Evolutionary conservation across 2,797 vertebrate species (phyloP).

Genomic region (Cynodonichthys magdalenae): DNA sequence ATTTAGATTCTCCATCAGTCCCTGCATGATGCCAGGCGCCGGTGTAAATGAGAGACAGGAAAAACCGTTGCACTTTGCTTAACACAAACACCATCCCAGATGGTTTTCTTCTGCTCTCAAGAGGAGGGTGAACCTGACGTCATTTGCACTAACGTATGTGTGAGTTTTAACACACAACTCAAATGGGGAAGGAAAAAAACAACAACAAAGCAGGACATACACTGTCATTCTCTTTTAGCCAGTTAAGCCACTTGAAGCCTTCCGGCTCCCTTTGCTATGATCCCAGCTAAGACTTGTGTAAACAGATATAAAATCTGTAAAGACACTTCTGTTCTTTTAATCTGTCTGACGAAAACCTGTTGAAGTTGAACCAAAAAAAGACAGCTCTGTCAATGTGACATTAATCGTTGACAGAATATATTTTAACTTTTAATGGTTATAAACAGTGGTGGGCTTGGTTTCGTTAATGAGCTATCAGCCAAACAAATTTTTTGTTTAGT

Average conservation of each 20-base stretch:
- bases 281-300: conserved; percentile 30
- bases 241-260: conserved; percentile 40
- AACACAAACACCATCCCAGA: conserved; percentile 81
- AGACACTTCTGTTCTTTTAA: conserved; percentile 14
- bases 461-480: no score
- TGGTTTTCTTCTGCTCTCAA: conserved; percentile 72
- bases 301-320: conserved; percentile 4
- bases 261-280: conserved; percentile 21
- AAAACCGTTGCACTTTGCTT: conserved; percentile 77
- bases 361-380: not conserved
- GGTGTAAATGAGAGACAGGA: conserved; percentile 63
- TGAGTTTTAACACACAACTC: conserved; percentile 69
- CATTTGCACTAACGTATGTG: conserved; percentile 67
- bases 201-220: conserved; percentile 5
- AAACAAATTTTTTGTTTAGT: no score
- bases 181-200: conserved; percentile 6
- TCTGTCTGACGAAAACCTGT: not conserved
- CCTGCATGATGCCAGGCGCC: conserved; percentile 60
- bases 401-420: not conserved
- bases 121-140: conserved; percentile 61
- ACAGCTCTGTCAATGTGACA: not conserved
- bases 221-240: conserved; percentile 42
- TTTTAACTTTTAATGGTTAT: no score
- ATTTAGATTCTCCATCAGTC: conserved; percentile 73
- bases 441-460: no score